phyloP scores from a whole-genome alignment of 2,888 invertebrate species.

The Mantis religiosa region DNA sequence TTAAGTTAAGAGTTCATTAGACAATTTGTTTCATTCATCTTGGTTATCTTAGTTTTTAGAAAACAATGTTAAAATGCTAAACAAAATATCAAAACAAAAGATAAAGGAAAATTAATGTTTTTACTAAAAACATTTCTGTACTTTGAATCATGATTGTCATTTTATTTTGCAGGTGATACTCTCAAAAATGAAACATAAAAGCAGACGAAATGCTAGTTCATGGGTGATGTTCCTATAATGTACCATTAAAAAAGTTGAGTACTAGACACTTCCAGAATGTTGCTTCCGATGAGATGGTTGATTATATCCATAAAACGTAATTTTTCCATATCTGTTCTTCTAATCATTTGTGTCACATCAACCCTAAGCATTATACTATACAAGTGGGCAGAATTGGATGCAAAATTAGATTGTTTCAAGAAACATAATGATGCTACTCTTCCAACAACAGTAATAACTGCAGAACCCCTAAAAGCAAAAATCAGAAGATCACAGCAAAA shows the following conservation, averaged over 20 bases:
- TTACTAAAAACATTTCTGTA: no score
- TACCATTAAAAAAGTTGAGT: neutral
- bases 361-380: constrained; percentile 23
- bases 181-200: neutral
- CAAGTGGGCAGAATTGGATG: constrained; percentile 26
- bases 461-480: neutral
- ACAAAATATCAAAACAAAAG: no score
- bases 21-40: no score
- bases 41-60: no score
- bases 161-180: neutral
- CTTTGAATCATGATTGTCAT: neutral
- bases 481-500: neutral
- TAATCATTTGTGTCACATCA: constrained; percentile 15
- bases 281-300: constrained; percentile 22
- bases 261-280: neutral
- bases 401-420: constrained; percentile 20
- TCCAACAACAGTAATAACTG: neutral
- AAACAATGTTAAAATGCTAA: no score
- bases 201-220: neutral
- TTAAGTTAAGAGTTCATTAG: no score
- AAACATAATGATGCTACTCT: neutral
- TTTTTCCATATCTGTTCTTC: constrained; percentile 4
- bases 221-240: neutral
- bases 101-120: no score
- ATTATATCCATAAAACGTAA: constrained; percentile 29